Percentiles rank a stretch among this genome's conserved stretches.
Conservation (phyloP, 2,888 invertebrate genomes). For the Coelopa pilipes region DNA sequence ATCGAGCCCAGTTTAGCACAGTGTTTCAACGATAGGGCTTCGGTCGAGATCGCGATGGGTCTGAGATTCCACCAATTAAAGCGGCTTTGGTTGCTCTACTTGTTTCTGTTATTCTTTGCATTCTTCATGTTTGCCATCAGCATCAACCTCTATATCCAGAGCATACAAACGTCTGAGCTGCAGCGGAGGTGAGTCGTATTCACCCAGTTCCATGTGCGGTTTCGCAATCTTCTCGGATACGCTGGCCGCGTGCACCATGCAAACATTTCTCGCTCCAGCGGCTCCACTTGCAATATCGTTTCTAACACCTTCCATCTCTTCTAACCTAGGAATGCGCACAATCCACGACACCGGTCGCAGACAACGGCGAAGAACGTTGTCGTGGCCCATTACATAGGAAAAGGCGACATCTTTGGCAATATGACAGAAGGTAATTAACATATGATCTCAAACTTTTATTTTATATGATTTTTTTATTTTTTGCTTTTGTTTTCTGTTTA, state of each 20-base stretch:
- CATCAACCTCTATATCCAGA: conserved; percentile 65
- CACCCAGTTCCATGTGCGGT: neutral
- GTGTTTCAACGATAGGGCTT: neutral
- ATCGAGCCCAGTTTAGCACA: neutral
- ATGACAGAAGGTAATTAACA: conserved; percentile 74
- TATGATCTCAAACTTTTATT: neutral
- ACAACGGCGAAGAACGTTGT: conserved; percentile 70
- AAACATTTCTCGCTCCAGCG: neutral
- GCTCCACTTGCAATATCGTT: neutral
- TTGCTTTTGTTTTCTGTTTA: too few relatives aligned
- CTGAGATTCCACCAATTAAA: conserved; percentile 62
- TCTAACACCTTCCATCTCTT: conserved; percentile 7
- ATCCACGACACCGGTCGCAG: conserved; percentile 53
- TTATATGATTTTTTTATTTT: neutral
- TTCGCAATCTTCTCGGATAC: neutral
- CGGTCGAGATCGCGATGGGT: conserved; percentile 52
- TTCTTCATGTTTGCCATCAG: conserved; percentile 67
- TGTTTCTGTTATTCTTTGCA: conserved; percentile 65
- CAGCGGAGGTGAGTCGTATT: conserved; percentile 22
- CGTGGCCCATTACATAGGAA: conserved; percentile 89
- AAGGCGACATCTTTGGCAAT: conserved; percentile 81
- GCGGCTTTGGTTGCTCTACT: conserved; percentile 64
- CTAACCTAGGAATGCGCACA: conserved; percentile 46
- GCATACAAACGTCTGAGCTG: conserved; percentile 50
- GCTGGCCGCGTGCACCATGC: neutral